Base-by-base conservation (phyloP, 2,888 invertebrate species). In the Cephus runcator region DNA sequence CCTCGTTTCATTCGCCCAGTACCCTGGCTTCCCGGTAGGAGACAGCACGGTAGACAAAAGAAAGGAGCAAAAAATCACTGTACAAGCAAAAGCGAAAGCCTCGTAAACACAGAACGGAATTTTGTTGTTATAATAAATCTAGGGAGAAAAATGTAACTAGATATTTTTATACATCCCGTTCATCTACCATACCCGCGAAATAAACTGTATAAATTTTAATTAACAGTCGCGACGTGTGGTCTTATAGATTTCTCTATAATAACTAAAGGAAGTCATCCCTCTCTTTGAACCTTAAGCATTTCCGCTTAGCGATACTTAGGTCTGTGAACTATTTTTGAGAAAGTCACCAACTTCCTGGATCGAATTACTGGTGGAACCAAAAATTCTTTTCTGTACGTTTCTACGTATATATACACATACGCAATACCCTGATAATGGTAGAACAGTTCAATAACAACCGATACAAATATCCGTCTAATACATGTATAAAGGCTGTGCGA, bases 1-100 rank as follows among this genome's bases (percentile, higher is more conserved):
- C 33, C 4, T 33, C 2, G 3, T 33, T 79, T 77, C 79, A 75
- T 77, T 75, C 75, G 40, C 31, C 30, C 56, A 2, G 23, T 56
- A 6, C 56, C 56, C 6, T 4, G 15, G 2, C 9, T 9, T 23
- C 23, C 56, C 40, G 40, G 4, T 40, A 40, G 40, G 40, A 6
- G 15, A 40, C 40, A 40, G 40, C 40, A 40, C 6, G 15, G 40
- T 40, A 40, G 40, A 40, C 6, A 40, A 40, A 40, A 36, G 3
- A 36, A 12, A 40, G 15, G 0, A 15, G 15, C 40, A 40, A 40
- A 40, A 40, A 40, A 15, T 15, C 4, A 15, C 6, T 12, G 0
- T 40, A 15, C 4, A 15, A 15, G 1, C 1, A 15, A 40, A 40
- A 36, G 15, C 40, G 4, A 15, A 40, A 40, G 4, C 40, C 40